These are phyloP conservation scores for Ostrea denselamellosa DNA, from an alignment of 1,140 invertebrate genomes.

Conservation along the genomic window DNA sequence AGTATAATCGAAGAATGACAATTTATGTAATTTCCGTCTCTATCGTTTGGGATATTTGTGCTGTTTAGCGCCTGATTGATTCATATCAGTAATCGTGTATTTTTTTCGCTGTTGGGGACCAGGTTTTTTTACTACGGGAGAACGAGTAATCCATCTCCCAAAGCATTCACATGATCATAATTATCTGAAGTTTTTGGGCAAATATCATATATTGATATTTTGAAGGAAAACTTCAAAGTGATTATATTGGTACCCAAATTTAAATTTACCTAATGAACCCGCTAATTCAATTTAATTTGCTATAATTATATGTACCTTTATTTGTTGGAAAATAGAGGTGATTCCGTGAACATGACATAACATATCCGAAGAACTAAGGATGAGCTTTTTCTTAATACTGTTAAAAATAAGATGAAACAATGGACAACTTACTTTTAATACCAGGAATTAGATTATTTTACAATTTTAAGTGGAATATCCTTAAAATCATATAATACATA, in stretches of 20 bases:
- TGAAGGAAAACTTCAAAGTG: conserved; percentile 11
- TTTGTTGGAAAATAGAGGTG: no score
- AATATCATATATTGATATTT: neutral
- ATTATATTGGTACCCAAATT: neutral
- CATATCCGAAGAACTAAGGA: no score
- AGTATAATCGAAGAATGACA: conserved; percentile 1
- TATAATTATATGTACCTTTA: neutral
- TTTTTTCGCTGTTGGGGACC: conserved; percentile 6
- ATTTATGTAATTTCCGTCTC: conserved; percentile 10
- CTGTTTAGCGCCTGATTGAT: neutral
- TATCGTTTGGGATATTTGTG: neutral
- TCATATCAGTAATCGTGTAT: neutral
- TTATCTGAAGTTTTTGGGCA: neutral
- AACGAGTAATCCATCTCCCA: neutral
- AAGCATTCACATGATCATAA: neutral
- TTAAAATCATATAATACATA: no score
- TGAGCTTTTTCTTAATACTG: no score
- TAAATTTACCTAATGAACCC: neutral
- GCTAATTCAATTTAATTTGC: conserved; percentile 23
- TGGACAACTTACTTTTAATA: no score
- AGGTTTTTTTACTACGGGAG: neutral
- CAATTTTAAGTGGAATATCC: no score
- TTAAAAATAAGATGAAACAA: no score
- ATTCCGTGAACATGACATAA: no score
- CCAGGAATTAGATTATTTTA: no score